phyloP scores from a whole-genome alignment of 2,113 vertebrate species.

The Cercopithecus mona region DNA sequence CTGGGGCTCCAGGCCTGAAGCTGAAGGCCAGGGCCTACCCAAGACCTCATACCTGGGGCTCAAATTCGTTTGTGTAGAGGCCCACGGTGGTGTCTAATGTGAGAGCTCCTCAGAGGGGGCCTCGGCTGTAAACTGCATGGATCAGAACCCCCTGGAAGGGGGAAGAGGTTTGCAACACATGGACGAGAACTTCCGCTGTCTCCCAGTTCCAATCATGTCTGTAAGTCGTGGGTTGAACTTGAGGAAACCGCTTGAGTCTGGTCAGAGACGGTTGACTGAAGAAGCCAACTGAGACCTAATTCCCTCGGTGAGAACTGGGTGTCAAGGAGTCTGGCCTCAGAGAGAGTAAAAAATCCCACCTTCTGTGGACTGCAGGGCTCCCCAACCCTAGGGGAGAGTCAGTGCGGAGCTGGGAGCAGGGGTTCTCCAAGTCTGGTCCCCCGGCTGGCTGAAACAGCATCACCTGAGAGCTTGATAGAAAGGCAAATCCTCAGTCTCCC shows the following conservation, averaged over 20 bases:
- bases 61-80: fast-evolving
- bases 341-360: background rate
- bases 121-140: background rate
- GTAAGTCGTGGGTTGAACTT: background rate
- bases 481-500: background rate
- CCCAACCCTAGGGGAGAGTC: background rate
- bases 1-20: background rate
- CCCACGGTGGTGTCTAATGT: fast-evolving
- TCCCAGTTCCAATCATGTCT: background rate
- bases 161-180: background rate
- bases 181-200: background rate
- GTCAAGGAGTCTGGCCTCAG: background rate
- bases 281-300: background rate
- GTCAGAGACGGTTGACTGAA: background rate
- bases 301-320: background rate
- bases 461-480: background rate
- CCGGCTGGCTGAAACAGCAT: fast-evolving
- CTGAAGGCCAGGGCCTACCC: background rate
- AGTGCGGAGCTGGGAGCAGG: background rate
- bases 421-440: background rate
- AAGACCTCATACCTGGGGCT: background rate
- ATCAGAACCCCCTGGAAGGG: background rate
- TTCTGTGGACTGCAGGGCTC: fast-evolving
- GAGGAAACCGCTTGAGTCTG: background rate
- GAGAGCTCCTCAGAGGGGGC: background rate